Percentiles rank a stretch among this genome's conserved stretches.
Evolutionary conservation across 2,113 vertebrate species (phyloP).

Genomic region (Egretta garzetta): DNA sequence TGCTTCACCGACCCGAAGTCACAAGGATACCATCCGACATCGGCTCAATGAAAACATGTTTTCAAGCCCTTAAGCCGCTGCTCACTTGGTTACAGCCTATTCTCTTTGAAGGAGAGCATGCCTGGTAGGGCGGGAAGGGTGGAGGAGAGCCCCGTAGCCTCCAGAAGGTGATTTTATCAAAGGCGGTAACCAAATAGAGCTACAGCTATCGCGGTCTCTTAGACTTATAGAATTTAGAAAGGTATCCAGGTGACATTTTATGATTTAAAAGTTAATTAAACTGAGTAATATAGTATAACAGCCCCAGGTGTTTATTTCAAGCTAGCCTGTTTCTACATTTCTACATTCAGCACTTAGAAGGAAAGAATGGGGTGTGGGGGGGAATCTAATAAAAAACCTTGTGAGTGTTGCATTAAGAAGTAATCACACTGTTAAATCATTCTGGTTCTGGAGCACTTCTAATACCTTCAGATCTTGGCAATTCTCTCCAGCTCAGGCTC

Average conservation of each 20-base stretch:
- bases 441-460: slow-evolving; percentile 15
- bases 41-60: rapidly evolving
- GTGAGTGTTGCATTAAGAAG: slow-evolving; percentile 58
- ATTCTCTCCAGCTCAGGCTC: slow-evolving; percentile 8
- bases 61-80: background rate
- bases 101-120: background rate
- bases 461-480: slow-evolving; percentile 32
- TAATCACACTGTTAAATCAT: slow-evolving; percentile 70
- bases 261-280: slow-evolving; percentile 82
- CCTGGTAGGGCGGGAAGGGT: background rate
- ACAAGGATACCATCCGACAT: background rate
- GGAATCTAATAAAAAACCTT: slow-evolving; percentile 69
- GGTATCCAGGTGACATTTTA: slow-evolving; percentile 30
- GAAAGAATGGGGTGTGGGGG: slow-evolving; percentile 1
- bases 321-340: background rate
- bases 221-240: slow-evolving; percentile 6
- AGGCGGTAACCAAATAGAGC: background rate
- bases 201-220: background rate
- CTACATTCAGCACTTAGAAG: slow-evolving; percentile 24
- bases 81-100: background rate
- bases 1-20: background rate
- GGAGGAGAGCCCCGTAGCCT: background rate
- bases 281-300: slow-evolving; percentile 55
- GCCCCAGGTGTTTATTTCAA: slow-evolving; percentile 73
- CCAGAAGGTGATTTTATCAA: background rate